Evolutionary conservation across 92 coral and sea anemone genomes (phyloP).

Genomic region (Chrysogorgia sp.): DNA sequence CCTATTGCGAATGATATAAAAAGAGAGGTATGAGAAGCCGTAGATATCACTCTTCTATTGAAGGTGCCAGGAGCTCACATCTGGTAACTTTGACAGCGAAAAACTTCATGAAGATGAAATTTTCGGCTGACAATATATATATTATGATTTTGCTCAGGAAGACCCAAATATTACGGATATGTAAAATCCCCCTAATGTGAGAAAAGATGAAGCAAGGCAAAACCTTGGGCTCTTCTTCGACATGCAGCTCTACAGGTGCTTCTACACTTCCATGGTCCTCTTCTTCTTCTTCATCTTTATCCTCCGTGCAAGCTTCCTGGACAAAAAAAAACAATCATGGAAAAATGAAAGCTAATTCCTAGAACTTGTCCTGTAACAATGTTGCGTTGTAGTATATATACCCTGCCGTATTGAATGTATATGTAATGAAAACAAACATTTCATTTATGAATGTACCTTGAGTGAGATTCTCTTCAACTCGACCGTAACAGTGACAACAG

Average conservation of each 20-base stretch:
- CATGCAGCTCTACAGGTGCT: conserved; percentile 44
- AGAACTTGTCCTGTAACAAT: no score
- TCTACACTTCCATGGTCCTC: conserved; percentile 53
- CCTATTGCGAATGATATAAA: neutral
- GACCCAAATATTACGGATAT: no score
- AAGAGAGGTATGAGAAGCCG: no score
- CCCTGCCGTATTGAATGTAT: no score
- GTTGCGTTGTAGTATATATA: no score
- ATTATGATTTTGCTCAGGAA: no score
- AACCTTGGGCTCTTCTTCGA: conserved; percentile 60
- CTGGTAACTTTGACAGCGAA: no score
- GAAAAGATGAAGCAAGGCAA: neutral
- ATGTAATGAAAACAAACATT: no score
- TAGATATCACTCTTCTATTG: no score
- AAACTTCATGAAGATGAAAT: no score
- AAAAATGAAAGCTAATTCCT: neutral
- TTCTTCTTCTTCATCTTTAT: conserved; percentile 48
- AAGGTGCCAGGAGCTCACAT: neutral
- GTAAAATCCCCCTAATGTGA: no score
- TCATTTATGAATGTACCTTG: conserved; percentile 57
- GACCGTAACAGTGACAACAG: conserved; percentile 84
- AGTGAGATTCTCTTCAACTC: conserved; percentile 70
- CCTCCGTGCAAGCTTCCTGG: conserved; percentile 12
- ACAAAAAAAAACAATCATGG: neutral
- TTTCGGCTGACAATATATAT: no score